These are phyloP conservation scores for Lapara coniferarum DNA, from an alignment of 2,888 invertebrate genomes.

Conservation along the genomic window DNA sequence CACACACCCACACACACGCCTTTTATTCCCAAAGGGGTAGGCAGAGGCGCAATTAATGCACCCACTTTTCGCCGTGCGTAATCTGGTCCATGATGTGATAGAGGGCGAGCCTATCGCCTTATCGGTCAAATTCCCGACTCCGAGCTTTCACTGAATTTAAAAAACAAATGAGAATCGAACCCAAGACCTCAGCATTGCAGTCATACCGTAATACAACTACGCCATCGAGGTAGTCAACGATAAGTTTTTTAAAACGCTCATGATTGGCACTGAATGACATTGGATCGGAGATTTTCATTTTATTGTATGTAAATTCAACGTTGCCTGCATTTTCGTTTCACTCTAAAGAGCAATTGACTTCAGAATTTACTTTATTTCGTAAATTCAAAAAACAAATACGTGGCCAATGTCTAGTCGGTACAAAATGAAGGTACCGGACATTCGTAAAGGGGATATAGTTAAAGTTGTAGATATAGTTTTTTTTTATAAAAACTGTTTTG, in stretches of 20 bases:
- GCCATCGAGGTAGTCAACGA: neutral
- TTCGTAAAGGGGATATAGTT: neutral
- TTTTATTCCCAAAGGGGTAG: too few relatives aligned
- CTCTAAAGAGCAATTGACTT: constrained; percentile 28
- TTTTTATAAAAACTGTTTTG: too few relatives aligned
- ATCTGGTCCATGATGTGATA: too few relatives aligned
- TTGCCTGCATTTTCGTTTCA: constrained; percentile 4
- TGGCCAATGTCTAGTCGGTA: neutral
- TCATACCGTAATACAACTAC: too few relatives aligned
- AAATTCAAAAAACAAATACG: neutral
- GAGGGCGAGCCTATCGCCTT: too few relatives aligned
- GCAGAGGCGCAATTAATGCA: too few relatives aligned
- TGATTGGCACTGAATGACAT: constrained; percentile 14
- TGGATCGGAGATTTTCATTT: neutral
- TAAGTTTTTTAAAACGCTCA: neutral
- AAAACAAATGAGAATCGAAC: too few relatives aligned
- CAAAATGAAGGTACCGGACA: neutral
- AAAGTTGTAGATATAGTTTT: neutral
- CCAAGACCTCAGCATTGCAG: too few relatives aligned
- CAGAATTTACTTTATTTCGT: neutral
- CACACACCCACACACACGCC: too few relatives aligned
- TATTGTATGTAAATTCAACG: constrained; percentile 21
- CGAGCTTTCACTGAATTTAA: too few relatives aligned
- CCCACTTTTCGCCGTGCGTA: too few relatives aligned
- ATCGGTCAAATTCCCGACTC: too few relatives aligned